Evolutionary conservation across 2,888 invertebrate species (phyloP).

Genomic region (Synergus laeviventris): DNA sequence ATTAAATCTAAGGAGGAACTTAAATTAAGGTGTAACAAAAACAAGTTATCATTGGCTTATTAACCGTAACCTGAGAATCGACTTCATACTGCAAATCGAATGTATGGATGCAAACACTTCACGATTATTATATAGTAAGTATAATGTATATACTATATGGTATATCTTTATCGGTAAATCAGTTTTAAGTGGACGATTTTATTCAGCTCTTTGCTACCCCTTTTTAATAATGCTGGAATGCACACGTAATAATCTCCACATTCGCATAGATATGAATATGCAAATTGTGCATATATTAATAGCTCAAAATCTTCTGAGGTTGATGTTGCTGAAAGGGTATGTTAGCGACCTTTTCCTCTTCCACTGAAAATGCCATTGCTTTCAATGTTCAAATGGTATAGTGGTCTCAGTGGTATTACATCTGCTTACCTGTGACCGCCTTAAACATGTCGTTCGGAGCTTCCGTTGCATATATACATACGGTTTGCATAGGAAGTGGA

Average conservation of each 20-base stretch:
- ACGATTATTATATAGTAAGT: too few relatives aligned
- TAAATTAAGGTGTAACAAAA: too few relatives aligned
- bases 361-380: constrained; percentile 6
- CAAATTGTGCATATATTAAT: background rate
- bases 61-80: too few relatives aligned
- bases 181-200: background rate
- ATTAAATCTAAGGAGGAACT: too few relatives aligned
- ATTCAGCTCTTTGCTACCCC: background rate
- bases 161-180: too few relatives aligned
- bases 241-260: background rate
- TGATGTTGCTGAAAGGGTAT: background rate
- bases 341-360: background rate
- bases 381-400: background rate
- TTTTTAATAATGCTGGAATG: background rate
- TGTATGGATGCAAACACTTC: too few relatives aligned
- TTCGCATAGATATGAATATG: background rate
- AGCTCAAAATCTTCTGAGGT: background rate
- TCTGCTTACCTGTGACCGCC: constrained; percentile 54
- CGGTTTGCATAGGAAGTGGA: constrained; percentile 61
- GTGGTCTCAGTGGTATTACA: constrained; percentile 48
- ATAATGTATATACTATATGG: too few relatives aligned
- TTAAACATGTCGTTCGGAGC: constrained; percentile 59
- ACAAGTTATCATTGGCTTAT: too few relatives aligned
- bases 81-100: too few relatives aligned
- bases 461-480: constrained; percentile 56